These are phyloP conservation scores for Sylvia borin DNA, from an alignment of 2,797 vertebrate genomes.

Conservation along the genomic window DNA sequence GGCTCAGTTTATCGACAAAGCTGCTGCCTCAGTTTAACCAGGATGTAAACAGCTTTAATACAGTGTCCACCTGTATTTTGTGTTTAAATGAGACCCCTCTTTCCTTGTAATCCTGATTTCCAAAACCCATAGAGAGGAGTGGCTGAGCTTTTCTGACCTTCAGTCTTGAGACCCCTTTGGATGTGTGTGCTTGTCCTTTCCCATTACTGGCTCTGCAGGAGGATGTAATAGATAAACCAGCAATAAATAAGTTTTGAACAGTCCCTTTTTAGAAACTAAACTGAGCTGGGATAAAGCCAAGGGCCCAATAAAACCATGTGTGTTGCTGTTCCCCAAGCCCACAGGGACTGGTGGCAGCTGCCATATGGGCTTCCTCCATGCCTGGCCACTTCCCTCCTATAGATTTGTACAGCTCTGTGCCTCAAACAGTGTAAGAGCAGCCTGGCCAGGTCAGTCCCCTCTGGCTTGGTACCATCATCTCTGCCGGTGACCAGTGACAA, in stretches of 20 bases:
- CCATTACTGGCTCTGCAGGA: background rate
- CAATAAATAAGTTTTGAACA: background rate
- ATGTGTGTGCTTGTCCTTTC: background rate
- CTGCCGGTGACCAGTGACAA: background rate
- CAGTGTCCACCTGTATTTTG: background rate
- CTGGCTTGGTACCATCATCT: background rate
- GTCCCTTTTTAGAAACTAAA: background rate
- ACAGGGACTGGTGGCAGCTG: background rate
- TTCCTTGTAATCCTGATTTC: background rate
- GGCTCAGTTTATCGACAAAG: constrained; percentile 94
- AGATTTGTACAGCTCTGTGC: background rate
- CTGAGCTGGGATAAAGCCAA: background rate
- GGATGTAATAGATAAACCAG: background rate
- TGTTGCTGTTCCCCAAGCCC: background rate
- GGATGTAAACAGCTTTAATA: background rate
- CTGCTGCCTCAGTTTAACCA: constrained; percentile 69
- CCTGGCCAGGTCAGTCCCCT: background rate
- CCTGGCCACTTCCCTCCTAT: background rate
- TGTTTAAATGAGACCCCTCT: background rate
- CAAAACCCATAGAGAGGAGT: background rate
- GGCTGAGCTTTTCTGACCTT: background rate
- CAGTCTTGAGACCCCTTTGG: background rate
- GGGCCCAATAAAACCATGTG: background rate
- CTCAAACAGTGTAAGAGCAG: accelerated
- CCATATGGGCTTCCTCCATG: accelerated